phyloP scores from a whole-genome alignment of 2,113 vertebrate genomes.

The Albula glossodonta region DNA sequence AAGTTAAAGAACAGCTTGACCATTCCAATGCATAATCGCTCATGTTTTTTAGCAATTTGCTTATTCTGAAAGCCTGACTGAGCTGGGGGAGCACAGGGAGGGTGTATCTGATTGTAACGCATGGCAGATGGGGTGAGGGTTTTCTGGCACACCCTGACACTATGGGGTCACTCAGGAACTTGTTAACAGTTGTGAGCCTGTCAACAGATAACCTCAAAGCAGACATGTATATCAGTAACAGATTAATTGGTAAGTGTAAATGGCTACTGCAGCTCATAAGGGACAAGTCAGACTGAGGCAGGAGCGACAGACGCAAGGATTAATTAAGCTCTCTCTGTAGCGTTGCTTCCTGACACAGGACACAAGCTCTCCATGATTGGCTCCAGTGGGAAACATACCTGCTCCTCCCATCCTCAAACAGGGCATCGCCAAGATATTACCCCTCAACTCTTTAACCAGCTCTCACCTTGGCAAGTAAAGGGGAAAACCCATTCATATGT shows the following conservation, averaged over 20 bases:
- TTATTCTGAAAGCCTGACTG: no score
- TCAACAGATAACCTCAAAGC: not conserved
- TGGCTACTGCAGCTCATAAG: not conserved
- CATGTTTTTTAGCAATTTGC: no score
- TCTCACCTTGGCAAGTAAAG: not conserved
- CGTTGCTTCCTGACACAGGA: not conserved
- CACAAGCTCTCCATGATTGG: not conserved
- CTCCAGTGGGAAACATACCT: not conserved
- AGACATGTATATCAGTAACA: not conserved
- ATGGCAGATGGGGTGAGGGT: not conserved
- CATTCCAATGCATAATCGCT: not conserved
- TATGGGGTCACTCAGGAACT: not conserved
- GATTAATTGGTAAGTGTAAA: not conserved
- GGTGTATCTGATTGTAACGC: not conserved
- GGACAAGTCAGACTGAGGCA: not conserved
- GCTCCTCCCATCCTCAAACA: not conserved
- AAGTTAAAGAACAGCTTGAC: not conserved
- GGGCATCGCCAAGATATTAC: no score
- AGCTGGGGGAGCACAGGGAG: not conserved
- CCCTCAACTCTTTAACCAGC: no score
- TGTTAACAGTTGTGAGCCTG: not conserved
- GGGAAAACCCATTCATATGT: not conserved
- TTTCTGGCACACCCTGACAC: not conserved
- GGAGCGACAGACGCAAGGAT: not conserved
- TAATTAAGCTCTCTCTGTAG: not conserved